phyloP scores from a whole-genome alignment of 2,113 vertebrate genomes.

The Zapornia atra region DNA sequence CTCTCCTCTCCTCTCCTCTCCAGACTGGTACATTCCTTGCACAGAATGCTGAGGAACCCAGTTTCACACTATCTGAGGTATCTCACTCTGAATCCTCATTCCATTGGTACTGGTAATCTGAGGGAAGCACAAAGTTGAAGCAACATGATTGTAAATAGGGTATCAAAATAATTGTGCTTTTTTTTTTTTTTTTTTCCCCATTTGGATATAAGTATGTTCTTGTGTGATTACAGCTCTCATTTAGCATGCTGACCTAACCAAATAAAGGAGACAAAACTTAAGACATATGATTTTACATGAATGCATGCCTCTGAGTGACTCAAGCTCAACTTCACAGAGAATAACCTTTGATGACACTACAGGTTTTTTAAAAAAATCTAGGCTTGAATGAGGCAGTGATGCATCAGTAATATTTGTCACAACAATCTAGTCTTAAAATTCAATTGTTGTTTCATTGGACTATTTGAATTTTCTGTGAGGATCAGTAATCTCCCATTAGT shows the following conservation, averaged over 20 bases:
- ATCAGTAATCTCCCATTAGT: background rate
- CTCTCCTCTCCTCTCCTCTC: background rate
- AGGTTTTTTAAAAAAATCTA: background rate
- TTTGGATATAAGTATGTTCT: background rate
- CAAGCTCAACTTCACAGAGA: background rate
- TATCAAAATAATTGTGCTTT: background rate
- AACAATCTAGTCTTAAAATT: background rate
- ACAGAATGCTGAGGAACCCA: no score
- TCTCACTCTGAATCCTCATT: no score
- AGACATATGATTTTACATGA: background rate
- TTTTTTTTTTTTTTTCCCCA: background rate
- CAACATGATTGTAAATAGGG: background rate
- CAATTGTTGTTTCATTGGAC: background rate
- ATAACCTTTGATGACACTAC: background rate
- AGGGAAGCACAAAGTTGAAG: background rate
- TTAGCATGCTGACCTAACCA: background rate
- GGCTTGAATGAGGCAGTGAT: background rate
- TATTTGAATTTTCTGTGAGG: background rate
- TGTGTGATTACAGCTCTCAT: background rate
- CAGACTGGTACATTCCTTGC: no score
- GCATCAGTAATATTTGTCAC: background rate
- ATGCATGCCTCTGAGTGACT: background rate
- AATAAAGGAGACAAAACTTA: background rate
- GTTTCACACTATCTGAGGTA: no score
- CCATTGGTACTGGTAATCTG: background rate